Base-by-base conservation (phyloP, 2,797 vertebrate species). In the Danio aesculapii region DNA sequence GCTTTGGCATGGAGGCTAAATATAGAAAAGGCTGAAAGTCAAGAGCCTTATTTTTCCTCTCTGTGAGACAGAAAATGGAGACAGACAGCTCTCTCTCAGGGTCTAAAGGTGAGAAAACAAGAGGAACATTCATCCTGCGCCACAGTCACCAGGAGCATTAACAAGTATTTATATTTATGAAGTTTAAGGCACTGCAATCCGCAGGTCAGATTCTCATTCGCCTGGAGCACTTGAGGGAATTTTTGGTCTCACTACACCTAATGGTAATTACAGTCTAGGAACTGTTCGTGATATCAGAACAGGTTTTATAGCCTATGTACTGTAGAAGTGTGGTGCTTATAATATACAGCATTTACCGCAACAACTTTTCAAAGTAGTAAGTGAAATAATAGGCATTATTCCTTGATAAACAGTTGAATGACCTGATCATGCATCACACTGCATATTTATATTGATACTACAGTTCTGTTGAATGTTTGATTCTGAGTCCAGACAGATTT, bases 21-120 rank as follows among this genome's bases (percentile, higher is more conserved):
- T 43, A 78, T 70, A 78, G 55, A 69, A 50, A 53, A 78, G 52
- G 63, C 12, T 67, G 63, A 68, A 57, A 59, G 55, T 69, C 55
- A 59, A 78, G 66, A 50, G 66, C 30, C 30, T 68, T 17, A 13
- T 78, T 41, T 50, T 39, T 9, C 16, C 46, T 12, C 46, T 13
- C 14, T 8, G 9, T 17, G 53, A 59, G 63, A 77, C 17, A 46
- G 17, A 41, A 9, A 46, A 12, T 39, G 30, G 6, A 61, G n/a
- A 70, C 21, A 50, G 55, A 19, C 6, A 59, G 19, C 44, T 30
- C 12, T 59, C 43, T 16, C 30, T 43, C 46, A 61, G 30, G 21
- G 46, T 52, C 13, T 61, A 61, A 70, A 52, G 46, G 46, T 43
- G 12, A 39, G 21, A 61, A 59, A 41, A 9, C 43, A 67, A 58